Evolutionary conservation across 2,113 vertebrate species (phyloP), one percentile per base, ranked within the genome.

Genomic region (Numida meleagris): DNA sequence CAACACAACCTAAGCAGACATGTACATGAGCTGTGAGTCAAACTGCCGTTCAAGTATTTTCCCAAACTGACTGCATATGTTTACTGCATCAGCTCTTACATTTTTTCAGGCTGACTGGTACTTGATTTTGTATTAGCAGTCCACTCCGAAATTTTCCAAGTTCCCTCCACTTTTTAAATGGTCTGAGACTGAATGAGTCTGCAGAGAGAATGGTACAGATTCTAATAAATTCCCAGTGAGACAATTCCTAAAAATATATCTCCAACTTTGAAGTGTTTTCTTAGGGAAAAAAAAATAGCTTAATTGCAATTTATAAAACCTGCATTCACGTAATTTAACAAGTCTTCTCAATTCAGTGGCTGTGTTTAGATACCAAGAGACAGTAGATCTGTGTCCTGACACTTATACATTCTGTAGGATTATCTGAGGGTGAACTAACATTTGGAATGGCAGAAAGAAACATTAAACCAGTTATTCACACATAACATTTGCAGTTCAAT

Each of bases 401-500:
- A 87, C 58, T 74, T 73, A 66, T 25, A 36, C 2, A 65, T 38
- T 90, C 48, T 93, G 33, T 70, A 59, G 53, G 25, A 36, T 87
- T 79, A 63, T 75, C 34, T 84, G 67, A 71, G 15, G 33, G 29
- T 76, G 53, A 92, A 86, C 16, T 36, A 88, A 70, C 53, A 88
- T 68, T 23, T 86, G 25, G 40, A 14, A 51, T 15, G n/a, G 50
- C 38, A 96, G 72, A 67, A 61, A 94, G 51, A 94, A 94, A 90
- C n/a, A 50, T 82, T 82, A 65, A 63, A 75, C 76, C 46, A 21
- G 51, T 71, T 93, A 90, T 91, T 93, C 3, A 0, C 70, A 93
- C 73, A 16, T 71, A 88, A 90, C 11, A 83, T 91, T 92, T 82
- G 67, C 72, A 94, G 70, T 55, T 94, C 66, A 91, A 38, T 86